Conservation (phyloP, 2,888 invertebrate genomes). For the Tenthredo mesomela region DNA sequence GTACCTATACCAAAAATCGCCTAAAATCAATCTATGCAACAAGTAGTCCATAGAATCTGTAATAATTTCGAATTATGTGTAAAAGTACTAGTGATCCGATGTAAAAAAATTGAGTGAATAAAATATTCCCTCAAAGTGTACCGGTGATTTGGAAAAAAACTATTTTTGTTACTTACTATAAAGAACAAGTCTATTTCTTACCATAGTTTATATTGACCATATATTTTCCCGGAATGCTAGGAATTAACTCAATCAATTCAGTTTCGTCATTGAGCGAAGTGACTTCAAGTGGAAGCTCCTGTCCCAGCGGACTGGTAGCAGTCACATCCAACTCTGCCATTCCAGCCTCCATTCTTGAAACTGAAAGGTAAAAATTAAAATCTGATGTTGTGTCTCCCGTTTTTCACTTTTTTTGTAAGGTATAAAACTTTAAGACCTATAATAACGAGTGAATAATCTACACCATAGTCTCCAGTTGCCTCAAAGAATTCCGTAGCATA, state of each 20-base stretch:
- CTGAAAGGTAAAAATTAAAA: constrained; percentile 77
- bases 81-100: no score
- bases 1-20: no score
- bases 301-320: constrained; percentile 92
- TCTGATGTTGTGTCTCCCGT: not conserved
- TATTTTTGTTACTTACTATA: no score
- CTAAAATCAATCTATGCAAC: no score
- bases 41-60: not conserved
- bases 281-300: constrained; percentile 90
- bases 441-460: not conserved
- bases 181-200: constrained; percentile 52
- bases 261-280: constrained; percentile 84
- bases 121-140: no score
- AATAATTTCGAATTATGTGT: no score
- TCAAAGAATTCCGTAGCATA: not conserved
- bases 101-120: no score
- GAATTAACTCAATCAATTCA: constrained; percentile 90
- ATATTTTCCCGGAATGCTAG: constrained; percentile 89
- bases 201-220: constrained; percentile 85
- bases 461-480: not conserved
- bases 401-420: not conserved
- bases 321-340: constrained; percentile 92
- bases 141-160: no score
- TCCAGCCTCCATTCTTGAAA: constrained; percentile 90
- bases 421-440: not conserved